Evolutionary conservation across 2,113 vertebrate species (phyloP).

Genomic region (Equus przewalskii): DNA sequence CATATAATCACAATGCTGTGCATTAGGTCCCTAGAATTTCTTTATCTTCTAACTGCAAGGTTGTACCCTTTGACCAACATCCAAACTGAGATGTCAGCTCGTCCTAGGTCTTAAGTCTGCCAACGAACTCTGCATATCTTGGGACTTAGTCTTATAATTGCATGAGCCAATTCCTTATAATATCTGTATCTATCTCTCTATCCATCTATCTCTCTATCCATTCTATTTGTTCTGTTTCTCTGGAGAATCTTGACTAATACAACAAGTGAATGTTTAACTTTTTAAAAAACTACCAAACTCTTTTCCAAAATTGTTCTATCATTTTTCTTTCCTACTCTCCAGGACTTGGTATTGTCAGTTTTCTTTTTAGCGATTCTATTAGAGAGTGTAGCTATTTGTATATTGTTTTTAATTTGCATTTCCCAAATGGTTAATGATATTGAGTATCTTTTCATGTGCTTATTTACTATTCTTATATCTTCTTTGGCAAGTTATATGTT

Average conservation of each 20-base stretch:
- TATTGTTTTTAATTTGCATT: background rate
- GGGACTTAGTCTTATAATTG: background rate
- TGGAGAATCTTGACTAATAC: background rate
- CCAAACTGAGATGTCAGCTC: background rate
- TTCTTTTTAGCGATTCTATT: background rate
- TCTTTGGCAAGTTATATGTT: background rate
- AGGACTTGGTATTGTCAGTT: background rate
- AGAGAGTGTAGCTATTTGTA: background rate
- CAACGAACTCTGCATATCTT: background rate
- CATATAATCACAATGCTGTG: background rate
- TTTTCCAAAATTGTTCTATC: background rate
- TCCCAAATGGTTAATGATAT: background rate
- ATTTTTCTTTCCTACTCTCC: background rate
- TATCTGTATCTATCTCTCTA: background rate
- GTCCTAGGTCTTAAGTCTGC: background rate
- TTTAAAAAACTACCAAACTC: background rate
- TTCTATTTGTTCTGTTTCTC: background rate
- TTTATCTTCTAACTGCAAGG: background rate
- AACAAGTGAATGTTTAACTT: background rate
- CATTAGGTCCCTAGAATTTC: background rate
- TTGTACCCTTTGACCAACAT: background rate
- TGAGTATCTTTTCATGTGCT: background rate
- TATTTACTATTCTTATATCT: background rate
- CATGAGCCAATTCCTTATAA: background rate
- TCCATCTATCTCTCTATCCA: too few species aligned